These are phyloP conservation scores for Pogona vitticeps DNA, from an alignment of 2,113 vertebrate genomes.

Conservation along the genomic window DNA sequence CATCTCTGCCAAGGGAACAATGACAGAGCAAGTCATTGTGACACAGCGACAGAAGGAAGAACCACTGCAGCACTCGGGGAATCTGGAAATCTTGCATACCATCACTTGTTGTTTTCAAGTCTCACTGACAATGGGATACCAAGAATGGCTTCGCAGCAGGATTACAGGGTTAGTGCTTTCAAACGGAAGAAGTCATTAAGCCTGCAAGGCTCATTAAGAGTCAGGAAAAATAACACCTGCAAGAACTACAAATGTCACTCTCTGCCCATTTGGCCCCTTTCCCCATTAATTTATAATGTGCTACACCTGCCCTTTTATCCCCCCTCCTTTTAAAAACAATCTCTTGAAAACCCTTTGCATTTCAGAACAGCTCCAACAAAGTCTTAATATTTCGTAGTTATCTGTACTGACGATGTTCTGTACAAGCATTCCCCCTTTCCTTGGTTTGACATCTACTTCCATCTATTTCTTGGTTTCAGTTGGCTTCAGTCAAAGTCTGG, in stretches of 20 bases:
- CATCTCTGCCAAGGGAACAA: constrained; percentile 47
- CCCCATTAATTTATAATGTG: rapidly evolving
- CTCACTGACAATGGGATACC: neutral
- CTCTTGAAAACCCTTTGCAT: neutral
- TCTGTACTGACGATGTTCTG: neutral
- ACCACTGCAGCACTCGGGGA: constrained; percentile 33
- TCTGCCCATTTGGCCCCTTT: neutral
- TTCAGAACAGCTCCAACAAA: neutral
- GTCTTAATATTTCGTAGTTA: neutral
- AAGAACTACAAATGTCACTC: neutral
- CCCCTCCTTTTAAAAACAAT: no score
- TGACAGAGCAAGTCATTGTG: constrained; percentile 25
- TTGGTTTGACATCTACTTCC: neutral
- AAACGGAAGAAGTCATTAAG: constrained; percentile 30
- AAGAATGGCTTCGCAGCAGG: constrained; percentile 15
- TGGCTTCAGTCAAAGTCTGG: neutral
- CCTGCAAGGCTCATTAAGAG: constrained; percentile 38
- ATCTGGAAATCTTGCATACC: neutral
- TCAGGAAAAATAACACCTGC: neutral
- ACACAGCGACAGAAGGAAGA: constrained; percentile 21
- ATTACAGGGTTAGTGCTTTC: constrained; percentile 22
- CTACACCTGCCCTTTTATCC: neutral
- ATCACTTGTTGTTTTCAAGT: constrained; percentile 42
- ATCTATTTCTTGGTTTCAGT: neutral
- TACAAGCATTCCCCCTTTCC: neutral